These are phyloP conservation scores for Ormyrus nitidulus DNA, from an alignment of 2,888 invertebrate genomes.

Conservation along the genomic window DNA sequence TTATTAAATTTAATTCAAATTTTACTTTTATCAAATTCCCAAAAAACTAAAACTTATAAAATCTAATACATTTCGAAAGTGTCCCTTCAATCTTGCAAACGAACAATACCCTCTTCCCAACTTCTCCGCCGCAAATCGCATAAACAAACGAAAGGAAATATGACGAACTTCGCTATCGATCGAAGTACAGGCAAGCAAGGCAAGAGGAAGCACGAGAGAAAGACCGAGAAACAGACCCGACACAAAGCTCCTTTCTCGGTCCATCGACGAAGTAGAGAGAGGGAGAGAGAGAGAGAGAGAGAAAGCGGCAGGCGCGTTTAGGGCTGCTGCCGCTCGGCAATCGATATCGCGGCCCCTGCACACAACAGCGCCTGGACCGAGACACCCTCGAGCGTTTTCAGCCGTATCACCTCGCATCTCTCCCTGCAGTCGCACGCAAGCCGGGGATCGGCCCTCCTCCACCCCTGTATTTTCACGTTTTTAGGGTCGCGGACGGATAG, in stretches of 20 bases:
- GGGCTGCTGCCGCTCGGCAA: constrained; percentile 52
- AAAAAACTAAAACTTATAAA: no score
- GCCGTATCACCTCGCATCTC: constrained; percentile 28
- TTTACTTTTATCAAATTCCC: no score
- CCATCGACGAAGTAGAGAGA: constrained; percentile 24
- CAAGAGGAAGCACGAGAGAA: not conserved
- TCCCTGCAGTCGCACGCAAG: constrained; percentile 1
- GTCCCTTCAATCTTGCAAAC: no score
- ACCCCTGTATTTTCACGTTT: constrained; percentile 21
- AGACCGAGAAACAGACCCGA: constrained; percentile 20
- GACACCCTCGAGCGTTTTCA: constrained; percentile 45
- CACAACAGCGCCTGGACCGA: constrained; percentile 42
- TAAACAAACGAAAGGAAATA: constrained; percentile 23
- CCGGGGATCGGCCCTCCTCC: not conserved
- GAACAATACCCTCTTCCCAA: not conserved
- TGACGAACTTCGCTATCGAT: constrained; percentile 16
- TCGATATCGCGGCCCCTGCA: constrained; percentile 57
- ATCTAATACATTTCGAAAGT: no score
- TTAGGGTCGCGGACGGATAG: not conserved
- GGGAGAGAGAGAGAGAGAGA: not conserved
- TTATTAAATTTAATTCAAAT: no score
- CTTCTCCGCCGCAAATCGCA: not conserved
- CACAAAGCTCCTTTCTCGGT: constrained; percentile 46
- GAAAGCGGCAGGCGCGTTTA: constrained; percentile 60
- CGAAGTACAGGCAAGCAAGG: no score